Base-by-base conservation (phyloP, 2,797 vertebrate genomes). In the Paedocypris micromegethes region DNA sequence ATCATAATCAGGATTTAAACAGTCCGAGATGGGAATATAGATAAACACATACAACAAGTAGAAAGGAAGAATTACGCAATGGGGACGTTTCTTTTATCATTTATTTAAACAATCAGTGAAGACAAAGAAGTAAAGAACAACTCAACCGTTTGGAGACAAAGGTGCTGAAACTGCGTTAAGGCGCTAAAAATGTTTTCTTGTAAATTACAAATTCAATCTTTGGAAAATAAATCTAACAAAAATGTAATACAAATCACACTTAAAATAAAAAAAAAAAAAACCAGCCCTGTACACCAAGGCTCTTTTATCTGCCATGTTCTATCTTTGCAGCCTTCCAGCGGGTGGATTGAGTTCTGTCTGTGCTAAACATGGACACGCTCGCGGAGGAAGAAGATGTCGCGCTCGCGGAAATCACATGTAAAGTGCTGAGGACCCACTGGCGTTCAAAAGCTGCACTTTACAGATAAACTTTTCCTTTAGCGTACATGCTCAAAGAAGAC, bases 321-420 rank as follows among this genome's bases (percentile, higher is more conserved):
- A 75, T 75, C 72, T 74, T 75, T 73, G 66, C 61, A 69, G 48
- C 71, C 66, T 51, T 42, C 49, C 70, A 67, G 40, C 49, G 42
- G 47, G 53, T 64, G 64, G 55, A 66, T 58, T 72, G 63, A 62
- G 49, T 5, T 57, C 76, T 49, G 45, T 68, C 66, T 74, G 70
- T 76, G 70, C 70, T 74, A 74, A 66, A 71, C 57, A 74, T 74
- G 65, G 64, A 68, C 68, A 70, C 65, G 72, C 75, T 72, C 72
- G 64, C 46, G 44, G 69, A 50, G n/a, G 51, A 43, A 65, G 48
- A 56, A 23, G 23, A 23, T 23, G 23, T 23, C 23, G 23, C 23
- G 38, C 45, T 55, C 52, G 57, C 6, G 68, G 9, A 77, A 44
- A 53, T 59, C 56, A 64, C 56, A 60, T 60, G 50, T 73, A 71